These are phyloP conservation scores for Meloidogyne chitwoodi DNA, from an alignment of 1,140 invertebrate genomes.

Conservation along the genomic window DNA sequence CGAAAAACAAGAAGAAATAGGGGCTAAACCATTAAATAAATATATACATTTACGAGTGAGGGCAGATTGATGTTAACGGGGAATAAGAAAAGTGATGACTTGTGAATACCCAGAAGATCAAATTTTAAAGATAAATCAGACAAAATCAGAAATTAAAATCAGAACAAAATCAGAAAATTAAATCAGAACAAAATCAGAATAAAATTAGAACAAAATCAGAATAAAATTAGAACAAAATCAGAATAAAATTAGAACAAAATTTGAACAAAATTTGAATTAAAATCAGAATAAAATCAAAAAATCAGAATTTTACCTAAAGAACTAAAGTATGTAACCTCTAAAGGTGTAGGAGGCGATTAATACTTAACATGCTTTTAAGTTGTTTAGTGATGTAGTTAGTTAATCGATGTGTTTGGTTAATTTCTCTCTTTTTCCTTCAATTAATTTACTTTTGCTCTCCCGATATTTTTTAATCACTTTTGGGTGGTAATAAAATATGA, in stretches of 20 bases:
- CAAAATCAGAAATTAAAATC: neutral
- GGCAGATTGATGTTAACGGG: neutral
- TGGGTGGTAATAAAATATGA: neutral
- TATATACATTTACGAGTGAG: neutral
- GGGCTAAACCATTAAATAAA: neutral
- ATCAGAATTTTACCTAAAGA: too few species aligned
- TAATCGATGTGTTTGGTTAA: neutral
- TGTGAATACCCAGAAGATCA: neutral
- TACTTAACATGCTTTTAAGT: neutral
- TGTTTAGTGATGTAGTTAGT: neutral
- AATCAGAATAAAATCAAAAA: too few species aligned
- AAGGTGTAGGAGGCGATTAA: too few species aligned
- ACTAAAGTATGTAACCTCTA: too few species aligned
- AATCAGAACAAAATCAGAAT: too few species aligned
- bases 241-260: neutral
- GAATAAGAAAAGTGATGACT: neutral
- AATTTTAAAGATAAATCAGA: neutral
- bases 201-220: neutral
- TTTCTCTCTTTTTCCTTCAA: neutral
- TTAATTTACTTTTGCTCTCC: neutral
- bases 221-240: neutral
- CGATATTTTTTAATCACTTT: neutral
- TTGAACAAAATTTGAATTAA: too few species aligned
- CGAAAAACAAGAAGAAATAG: neutral
- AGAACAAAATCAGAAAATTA: neutral